Percentiles rank a stretch among this genome's conserved stretches.
Conservation (phyloP, 2,113 vertebrate species). For the Mormoops blainvillei region DNA sequence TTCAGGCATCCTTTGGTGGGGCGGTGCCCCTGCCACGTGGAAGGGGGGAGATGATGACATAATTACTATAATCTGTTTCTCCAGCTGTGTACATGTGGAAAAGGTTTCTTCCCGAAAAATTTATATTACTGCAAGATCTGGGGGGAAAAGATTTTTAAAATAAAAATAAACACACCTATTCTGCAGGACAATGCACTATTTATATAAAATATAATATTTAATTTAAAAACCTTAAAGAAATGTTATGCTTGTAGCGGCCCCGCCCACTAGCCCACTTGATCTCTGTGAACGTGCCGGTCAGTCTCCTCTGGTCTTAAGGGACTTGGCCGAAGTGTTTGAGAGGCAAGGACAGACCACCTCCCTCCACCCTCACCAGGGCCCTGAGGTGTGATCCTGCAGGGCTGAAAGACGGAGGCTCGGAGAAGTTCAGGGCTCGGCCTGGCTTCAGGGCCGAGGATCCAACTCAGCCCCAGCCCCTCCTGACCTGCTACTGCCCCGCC, state of each 20-base stretch:
- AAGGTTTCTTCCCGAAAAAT: neutral
- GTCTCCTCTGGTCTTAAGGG: neutral
- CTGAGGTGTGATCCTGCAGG: neutral
- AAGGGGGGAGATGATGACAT: neutral
- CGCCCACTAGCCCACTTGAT: neutral
- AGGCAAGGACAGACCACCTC: neutral
- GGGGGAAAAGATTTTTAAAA: neutral
- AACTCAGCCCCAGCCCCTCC: neutral
- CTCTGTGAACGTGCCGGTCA: neutral
- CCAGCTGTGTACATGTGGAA: neutral
- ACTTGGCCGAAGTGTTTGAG: neutral
- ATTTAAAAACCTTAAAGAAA: neutral
- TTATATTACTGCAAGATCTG: neutral
- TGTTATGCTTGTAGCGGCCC: rapidly evolving
- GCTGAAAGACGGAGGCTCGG: neutral
- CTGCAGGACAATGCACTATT: neutral
- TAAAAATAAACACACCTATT: neutral
- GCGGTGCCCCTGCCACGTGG: neutral
- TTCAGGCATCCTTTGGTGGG: neutral
- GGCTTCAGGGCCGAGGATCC: neutral
- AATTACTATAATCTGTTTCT: neutral
- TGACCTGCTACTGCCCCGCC: neutral
- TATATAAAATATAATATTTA: neutral
- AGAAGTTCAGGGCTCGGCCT: neutral
- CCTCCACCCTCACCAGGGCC: neutral